Base-by-base conservation (phyloP, 2,113 vertebrate species). In the Salvelinus fontinalis region DNA sequence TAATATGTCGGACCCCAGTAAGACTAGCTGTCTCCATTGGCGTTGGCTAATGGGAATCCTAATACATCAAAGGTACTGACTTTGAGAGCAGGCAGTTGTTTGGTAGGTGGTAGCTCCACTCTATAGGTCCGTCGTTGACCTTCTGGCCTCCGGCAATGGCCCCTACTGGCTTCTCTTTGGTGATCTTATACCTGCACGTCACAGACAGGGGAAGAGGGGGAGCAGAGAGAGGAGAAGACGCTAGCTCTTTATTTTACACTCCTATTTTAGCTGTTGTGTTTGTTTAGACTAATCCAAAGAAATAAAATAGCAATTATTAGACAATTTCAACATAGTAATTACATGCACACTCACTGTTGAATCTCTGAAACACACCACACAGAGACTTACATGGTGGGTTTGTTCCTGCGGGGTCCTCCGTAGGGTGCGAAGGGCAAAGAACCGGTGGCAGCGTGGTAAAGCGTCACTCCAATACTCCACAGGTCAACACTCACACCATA, bases 391-490 rank as follows among this genome's bases (percentile, higher is more conserved):
- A 99, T 99, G 86, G 86, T 92, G 89, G 94, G 92, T 88, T 97
- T 98, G 94, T 99, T 98, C 84, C 83, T 95, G 73, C 97, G 94
- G 0, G 97, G 95, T n/a, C 97, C 97, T 14, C 96, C 94, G 0
- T 89, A 98, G 1, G 97, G 97, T 14, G 91, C 22, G 27, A 99
- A 99, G 82, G 97, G 97, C 2, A 99, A 94, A 78, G 91, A 94
- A 84, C 97, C 97, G 0, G 95, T 91, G 83, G 96, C 96, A 0
- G 95, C 91, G 0, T 99, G 97, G 91, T 97, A 98, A 86, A 99
- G 94, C 51, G 97, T 98, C 83, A 99, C 96, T 0, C 97, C 97
- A 0, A 98, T 96, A 86, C 97, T 99, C 97, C 97, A 99, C 80
- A 99, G 93, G 84, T 99, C 97, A 3, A 98, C 96, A 0, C 93